Percentiles rank a stretch among this genome's conserved stretches.
Conservation (phyloP, 2,797 vertebrate species). For the Oreortyx pictus region DNA sequence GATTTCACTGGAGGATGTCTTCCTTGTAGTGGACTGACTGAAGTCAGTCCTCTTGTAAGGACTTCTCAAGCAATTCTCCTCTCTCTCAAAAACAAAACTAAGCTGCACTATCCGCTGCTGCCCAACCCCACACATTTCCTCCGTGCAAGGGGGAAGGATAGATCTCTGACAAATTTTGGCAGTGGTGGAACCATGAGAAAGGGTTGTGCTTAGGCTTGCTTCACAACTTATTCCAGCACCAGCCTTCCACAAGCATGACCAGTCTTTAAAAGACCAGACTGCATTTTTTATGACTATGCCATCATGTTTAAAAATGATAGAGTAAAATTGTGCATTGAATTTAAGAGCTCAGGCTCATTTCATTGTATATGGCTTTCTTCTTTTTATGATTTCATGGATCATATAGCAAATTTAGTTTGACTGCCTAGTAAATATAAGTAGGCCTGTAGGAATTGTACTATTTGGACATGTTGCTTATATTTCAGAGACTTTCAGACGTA, state of each 20-base stretch:
- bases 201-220: rapidly evolving
- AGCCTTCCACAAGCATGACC: neutral
- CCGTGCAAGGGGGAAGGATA: neutral
- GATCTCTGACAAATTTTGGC: neutral
- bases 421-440: slow-evolving; percentile 14
- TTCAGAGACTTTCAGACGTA: slow-evolving; percentile 18
- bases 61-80: neutral
- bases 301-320: neutral
- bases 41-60: neutral
- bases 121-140: neutral
- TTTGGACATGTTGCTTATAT: neutral
- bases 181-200: rapidly evolving
- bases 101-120: neutral
- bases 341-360: neutral
- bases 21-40: neutral
- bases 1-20: neutral
- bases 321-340: neutral
- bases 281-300: neutral
- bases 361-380: neutral
- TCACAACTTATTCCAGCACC: neutral
- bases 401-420: slow-evolving; percentile 26
- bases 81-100: neutral
- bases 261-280: neutral
- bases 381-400: slow-evolving; percentile 33
- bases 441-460: neutral